Percentiles rank a stretch among this genome's conserved stretches.
Evolutionary conservation across 2,113 vertebrate species (phyloP).

Genomic region (Rallus limicola): DNA sequence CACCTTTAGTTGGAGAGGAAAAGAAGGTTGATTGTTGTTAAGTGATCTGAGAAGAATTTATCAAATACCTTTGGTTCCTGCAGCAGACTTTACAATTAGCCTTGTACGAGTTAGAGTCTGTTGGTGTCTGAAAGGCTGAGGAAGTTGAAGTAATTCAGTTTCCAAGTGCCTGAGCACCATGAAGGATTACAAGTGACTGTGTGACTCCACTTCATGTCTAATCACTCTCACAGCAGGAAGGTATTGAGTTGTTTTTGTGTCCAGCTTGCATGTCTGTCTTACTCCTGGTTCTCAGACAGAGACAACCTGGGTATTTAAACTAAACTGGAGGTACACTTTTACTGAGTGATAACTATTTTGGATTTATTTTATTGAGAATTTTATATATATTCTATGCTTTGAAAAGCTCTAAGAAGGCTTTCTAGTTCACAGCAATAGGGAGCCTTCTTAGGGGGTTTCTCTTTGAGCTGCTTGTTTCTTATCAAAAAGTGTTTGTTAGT

Average conservation of each 20-base stretch:
- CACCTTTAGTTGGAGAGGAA: not conserved
- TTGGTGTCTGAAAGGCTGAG: conserved; percentile 41
- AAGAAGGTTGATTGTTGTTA: not conserved
- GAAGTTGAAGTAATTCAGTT: conserved; percentile 24
- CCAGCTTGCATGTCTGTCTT: not conserved
- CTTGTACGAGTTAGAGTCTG: conserved; percentile 11
- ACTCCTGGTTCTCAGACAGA: not conserved
- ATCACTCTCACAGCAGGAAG: conserved; percentile 28
- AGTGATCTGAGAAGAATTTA: not conserved
- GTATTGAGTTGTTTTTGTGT: conserved; percentile 1
- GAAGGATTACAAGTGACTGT: conserved; percentile 3
- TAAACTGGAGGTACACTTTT: not conserved
- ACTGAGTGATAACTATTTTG: not conserved
- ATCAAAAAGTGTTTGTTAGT: not conserved
- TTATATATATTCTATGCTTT: not conserved
- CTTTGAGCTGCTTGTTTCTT: not conserved
- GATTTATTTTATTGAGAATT: not conserved
- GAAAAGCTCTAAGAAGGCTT: not conserved
- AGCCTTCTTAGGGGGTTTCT: not conserved
- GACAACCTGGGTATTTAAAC: not conserved
- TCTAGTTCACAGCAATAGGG: not conserved
- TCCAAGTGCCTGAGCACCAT: not conserved
- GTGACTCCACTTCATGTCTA: conserved; percentile 37
- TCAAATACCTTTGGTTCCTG: not conserved
- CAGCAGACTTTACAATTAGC: conserved; percentile 26